These are phyloP conservation scores for Himalopsyche kuldschensis DNA, from an alignment of 2,888 invertebrate genomes.

Conservation along the genomic window DNA sequence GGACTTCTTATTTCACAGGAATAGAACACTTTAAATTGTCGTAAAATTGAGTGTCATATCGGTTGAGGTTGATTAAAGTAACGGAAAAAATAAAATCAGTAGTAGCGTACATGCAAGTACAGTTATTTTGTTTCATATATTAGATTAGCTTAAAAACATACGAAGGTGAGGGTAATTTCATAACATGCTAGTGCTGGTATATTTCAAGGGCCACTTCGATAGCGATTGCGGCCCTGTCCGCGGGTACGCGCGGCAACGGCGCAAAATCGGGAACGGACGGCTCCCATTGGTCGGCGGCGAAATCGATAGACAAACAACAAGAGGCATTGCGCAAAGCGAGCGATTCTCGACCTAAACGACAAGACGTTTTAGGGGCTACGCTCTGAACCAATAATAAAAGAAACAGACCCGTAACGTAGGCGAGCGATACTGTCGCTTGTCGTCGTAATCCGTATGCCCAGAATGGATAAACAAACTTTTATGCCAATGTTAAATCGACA, in stretches of 20 bases:
- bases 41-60: too few species aligned
- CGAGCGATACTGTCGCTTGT: conserved; percentile 7
- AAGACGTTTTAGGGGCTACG: conserved; percentile 25
- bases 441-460: not conserved
- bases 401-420: conserved; percentile 27
- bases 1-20: too few species aligned
- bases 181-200: too few species aligned
- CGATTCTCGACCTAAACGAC: conserved; percentile 52
- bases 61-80: too few species aligned
- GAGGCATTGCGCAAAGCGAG: conserved; percentile 58
- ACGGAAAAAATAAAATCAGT: too few species aligned
- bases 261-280: conserved; percentile 60
- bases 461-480: conserved; percentile 30
- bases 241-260: conserved; percentile 51
- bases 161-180: too few species aligned
- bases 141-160: too few species aligned
- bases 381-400: conserved; percentile 8
- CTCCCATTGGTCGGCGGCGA: conserved; percentile 63
- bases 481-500: not conserved
- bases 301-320: conserved; percentile 67
- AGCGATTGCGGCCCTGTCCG: conserved; percentile 45
- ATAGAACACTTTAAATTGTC: too few species aligned
- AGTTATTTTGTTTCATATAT: too few species aligned
- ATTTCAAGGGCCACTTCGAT: conserved; percentile 44
- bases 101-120: too few species aligned